A percentile compares a stretch with the other conserved stretches of the same genome.
These are phyloP conservation scores for Todus mexicanus DNA, from an alignment of 2,797 vertebrate species.

Conservation along the genomic window DNA sequence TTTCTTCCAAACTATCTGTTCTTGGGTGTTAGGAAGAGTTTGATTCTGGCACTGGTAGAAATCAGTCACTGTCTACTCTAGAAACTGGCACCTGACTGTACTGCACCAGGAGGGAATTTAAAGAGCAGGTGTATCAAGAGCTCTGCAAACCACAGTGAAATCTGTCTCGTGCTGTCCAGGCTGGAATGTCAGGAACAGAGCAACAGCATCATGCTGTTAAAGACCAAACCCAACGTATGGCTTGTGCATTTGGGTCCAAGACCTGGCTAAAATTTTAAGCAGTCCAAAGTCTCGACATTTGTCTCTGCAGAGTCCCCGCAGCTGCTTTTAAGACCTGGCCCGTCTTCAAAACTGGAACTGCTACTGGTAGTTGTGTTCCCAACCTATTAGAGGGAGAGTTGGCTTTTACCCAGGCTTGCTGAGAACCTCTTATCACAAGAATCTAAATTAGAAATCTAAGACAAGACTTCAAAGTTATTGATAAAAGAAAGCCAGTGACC, in stretches of 20 bases:
- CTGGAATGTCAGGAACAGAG: neutral
- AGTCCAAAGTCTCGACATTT: neutral
- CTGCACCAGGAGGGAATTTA: neutral
- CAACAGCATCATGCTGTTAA: neutral
- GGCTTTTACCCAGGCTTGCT: neutral
- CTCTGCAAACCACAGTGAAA: neutral
- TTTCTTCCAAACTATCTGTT: neutral
- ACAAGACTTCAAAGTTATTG: constrained; percentile 47
- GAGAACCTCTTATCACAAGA: constrained; percentile 23
- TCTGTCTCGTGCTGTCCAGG: neutral
- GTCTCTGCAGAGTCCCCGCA: neutral
- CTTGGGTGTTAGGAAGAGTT: neutral
- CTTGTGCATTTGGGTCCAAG: neutral
- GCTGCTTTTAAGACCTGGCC: neutral
- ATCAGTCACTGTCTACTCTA: neutral
- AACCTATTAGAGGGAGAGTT: neutral
- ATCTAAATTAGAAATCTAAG: constrained; percentile 54
- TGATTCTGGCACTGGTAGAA: neutral
- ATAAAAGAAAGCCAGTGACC: constrained; percentile 56
- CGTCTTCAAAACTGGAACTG: neutral
- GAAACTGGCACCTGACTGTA: neutral
- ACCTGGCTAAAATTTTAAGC: neutral
- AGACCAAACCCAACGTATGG: neutral
- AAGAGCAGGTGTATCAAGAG: neutral
- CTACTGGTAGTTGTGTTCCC: neutral